Evolutionary conservation across 2,797 vertebrate species (phyloP).

Genomic region (Sphaeramia orbicularis): DNA sequence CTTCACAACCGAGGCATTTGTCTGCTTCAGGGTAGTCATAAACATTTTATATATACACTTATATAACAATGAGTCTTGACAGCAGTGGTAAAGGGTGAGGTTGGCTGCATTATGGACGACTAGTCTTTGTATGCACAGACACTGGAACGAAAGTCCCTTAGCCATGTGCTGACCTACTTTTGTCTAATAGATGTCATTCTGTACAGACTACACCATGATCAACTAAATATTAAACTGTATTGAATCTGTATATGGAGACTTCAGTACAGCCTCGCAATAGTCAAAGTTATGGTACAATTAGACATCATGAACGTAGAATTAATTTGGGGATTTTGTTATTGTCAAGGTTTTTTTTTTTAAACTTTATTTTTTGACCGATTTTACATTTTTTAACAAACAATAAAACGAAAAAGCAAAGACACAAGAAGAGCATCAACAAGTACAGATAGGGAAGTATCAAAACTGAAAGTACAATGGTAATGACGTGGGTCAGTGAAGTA

Average conservation of each 20-base stretch:
- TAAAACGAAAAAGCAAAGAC: no score
- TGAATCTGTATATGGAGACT: not conserved
- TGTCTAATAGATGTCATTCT: constrained; percentile 8
- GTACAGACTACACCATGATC: not conserved
- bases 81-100: not conserved
- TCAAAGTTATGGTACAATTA: not conserved
- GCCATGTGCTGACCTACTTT: constrained; percentile 47
- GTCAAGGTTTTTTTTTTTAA: no score
- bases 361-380: no score
- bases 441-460: no score
- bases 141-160: constrained; percentile 4
- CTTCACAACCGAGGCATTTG: constrained; percentile 40
- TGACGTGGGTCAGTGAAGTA: no score
- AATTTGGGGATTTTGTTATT: no score
- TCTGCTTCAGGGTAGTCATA: constrained; percentile 16
- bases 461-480: no score
- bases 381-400: no score
- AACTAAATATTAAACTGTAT: not conserved
- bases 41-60: constrained; percentile 16
- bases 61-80: constrained; percentile 16
- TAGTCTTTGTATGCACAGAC: constrained; percentile 5
- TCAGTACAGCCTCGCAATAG: constrained; percentile 1
- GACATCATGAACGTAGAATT: not conserved
- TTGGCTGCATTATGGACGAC: not conserved
- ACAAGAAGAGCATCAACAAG: no score